Base-by-base conservation (phyloP, 2,797 vertebrate genomes). In the Acipenser transmontanus region DNA sequence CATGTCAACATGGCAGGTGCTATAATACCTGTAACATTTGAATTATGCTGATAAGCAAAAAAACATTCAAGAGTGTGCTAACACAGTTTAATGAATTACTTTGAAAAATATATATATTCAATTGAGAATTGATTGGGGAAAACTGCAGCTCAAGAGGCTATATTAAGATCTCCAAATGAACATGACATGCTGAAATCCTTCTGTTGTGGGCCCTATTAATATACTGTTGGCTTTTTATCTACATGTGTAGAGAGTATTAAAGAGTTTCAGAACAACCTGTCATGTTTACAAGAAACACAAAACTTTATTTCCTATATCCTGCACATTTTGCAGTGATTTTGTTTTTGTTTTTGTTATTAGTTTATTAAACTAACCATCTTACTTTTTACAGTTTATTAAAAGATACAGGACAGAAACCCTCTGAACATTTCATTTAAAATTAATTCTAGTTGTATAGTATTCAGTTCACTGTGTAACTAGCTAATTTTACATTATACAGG, bases 131-230 rank as follows among this genome's bases (percentile, higher is more conserved):
- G 54, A 60, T 59, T 59, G 47, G 52, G 54, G 47, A 57, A 51
- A 34, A 60, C 13, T 20, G 47, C 34, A 50, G 59, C n/a, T 51
- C 68, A 69, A 17, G 49, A 50, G 57, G 57, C 49, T 65, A 49
- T 64, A 61, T n/a, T 47, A 56, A 12, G 20, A 56, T 48, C 20
- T 65, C 49, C n/a, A 34, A 34, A 47, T 47, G 7, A 51, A 48
- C 62, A 69, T 50, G 8, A 50, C 20, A 69, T 14, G 57, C 17
- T 17, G 60, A n/a, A 52, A 65, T 65, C 50, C 56, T 17, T 12
- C 49, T 54, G 68, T 64, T 65, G 17, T 52, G 63, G 60, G 47
- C 63, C 17, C 49, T 7, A 20, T 17, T 59, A 61, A 65, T 50
- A 34, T 10, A 13, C 50, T 47, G 9, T 14, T 47, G 57, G 9